phyloP scores from a whole-genome alignment of 2,888 invertebrate species.

The Tetragnatha montana region DNA sequence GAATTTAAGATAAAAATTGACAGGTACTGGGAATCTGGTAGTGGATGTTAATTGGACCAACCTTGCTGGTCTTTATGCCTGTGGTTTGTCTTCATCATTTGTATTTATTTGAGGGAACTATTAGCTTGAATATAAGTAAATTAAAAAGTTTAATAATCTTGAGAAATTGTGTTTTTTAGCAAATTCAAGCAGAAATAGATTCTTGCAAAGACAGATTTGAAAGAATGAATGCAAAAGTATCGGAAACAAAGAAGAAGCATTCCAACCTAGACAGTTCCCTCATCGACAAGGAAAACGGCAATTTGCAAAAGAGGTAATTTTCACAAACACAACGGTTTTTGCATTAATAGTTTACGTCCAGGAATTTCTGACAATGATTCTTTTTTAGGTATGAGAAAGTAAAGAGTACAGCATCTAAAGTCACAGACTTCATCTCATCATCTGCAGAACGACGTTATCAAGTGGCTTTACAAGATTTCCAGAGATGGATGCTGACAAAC shows the following conservation, averaged over 20 bases:
- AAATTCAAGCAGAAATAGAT: constrained; percentile 83
- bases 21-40: too few relatives aligned
- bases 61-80: too few relatives aligned
- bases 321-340: neutral
- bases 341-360: neutral
- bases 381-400: constrained; percentile 82
- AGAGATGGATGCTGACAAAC: constrained; percentile 86
- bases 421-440: constrained; percentile 81
- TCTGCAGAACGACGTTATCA: constrained; percentile 91
- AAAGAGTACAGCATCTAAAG: constrained; percentile 86
- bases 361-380: neutral
- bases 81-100: too few relatives aligned
- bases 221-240: constrained; percentile 83
- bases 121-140: too few relatives aligned
- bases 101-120: too few relatives aligned
- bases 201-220: constrained; percentile 83
- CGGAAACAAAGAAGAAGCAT: constrained; percentile 82
- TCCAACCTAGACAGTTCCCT: constrained; percentile 55
- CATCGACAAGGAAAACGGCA: constrained; percentile 87
- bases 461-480: constrained; percentile 88
- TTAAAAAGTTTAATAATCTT: too few relatives aligned
- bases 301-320: constrained; percentile 84
- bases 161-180: constrained; percentile 72
- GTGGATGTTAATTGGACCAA: too few relatives aligned
- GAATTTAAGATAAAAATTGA: too few relatives aligned